Percentiles rank a stretch among this genome's conserved stretches.
Conservation (phyloP, 1,140 invertebrate genomes). For the Cephus cinctus region DNA sequence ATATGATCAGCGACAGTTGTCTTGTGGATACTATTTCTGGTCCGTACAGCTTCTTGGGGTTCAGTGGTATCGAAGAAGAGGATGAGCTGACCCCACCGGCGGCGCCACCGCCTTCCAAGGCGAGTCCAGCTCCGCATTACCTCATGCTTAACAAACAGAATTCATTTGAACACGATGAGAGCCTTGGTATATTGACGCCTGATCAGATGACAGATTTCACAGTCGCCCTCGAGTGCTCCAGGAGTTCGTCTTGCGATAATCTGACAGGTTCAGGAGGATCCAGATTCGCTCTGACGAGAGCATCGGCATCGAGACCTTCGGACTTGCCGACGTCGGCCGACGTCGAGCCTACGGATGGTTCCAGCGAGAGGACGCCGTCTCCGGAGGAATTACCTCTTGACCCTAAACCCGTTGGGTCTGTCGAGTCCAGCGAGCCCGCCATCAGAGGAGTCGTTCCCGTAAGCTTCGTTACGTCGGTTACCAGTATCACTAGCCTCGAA, state of each 20-base stretch:
- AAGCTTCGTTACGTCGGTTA: constrained; percentile 80
- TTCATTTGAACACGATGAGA: constrained; percentile 75
- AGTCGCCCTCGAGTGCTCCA: constrained; percentile 58
- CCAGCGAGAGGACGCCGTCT: constrained; percentile 73
- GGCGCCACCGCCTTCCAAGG: constrained; percentile 7
- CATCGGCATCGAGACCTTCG: constrained; percentile 28
- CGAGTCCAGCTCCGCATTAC: constrained; percentile 36
- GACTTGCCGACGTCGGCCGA: constrained; percentile 23
- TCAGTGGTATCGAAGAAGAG: constrained; percentile 37
- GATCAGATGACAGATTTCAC: constrained; percentile 81
- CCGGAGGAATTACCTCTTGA: constrained; percentile 79
- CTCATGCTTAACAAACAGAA: constrained; percentile 68
- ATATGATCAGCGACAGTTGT: constrained; percentile 28
- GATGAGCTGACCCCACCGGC: constrained; percentile 54
- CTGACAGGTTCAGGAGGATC: constrained; percentile 34
- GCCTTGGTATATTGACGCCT: constrained; percentile 79
- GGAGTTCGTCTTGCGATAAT: constrained; percentile 59
- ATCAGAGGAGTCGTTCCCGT: constrained; percentile 40
- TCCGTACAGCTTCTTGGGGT: constrained; percentile 21
- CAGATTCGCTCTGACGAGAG: constrained; percentile 26
- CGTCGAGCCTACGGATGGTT: constrained; percentile 44
- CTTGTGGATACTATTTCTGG: constrained; percentile 28
- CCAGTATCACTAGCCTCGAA: constrained; percentile 82
- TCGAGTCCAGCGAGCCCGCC: constrained; percentile 11
- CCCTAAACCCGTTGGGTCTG: constrained; percentile 48